A percentile compares a stretch with the other conserved stretches of the same genome.
phyloP scores from a whole-genome alignment of 2,888 invertebrate species.

The Icerya purchasi region DNA sequence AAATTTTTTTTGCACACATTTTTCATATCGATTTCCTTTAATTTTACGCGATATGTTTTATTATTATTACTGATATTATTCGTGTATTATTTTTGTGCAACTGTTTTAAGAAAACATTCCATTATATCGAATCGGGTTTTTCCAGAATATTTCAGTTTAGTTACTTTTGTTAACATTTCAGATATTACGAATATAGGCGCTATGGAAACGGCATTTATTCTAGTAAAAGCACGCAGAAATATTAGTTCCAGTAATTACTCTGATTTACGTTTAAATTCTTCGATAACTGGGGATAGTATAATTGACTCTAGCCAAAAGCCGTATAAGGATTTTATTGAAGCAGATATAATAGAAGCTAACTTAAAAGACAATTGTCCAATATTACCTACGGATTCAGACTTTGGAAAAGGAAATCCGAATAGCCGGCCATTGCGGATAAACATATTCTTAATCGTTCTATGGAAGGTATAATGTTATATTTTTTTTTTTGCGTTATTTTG shows the following conservation, averaged over 20 bases:
- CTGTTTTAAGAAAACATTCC: not conserved
- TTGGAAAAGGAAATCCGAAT: not conserved
- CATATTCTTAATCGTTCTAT: slow-evolving; percentile 5
- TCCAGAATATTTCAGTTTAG: too few relatives aligned
- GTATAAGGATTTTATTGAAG: slow-evolving; percentile 3
- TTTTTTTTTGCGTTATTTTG: too few relatives aligned
- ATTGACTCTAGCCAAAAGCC: slow-evolving; percentile 2
- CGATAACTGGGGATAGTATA: slow-evolving; percentile 2
- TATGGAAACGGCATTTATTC: slow-evolving; percentile 7
- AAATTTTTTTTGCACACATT: too few relatives aligned
- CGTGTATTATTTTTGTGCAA: not conserved
- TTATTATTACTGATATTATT: not conserved
- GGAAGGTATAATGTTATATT: too few relatives aligned
- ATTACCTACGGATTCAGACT: too few relatives aligned
- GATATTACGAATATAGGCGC: slow-evolving; percentile 1
- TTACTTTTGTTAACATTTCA: not conserved
- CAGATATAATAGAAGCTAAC: not conserved
- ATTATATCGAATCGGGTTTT: too few relatives aligned
- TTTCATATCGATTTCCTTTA: too few relatives aligned
- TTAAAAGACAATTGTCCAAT: too few relatives aligned
- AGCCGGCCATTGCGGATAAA: not conserved
- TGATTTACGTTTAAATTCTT: slow-evolving; percentile 9
- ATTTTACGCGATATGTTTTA: too few relatives aligned
- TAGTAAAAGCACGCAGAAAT: slow-evolving; percentile 6
- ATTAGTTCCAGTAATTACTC: slow-evolving; percentile 6